Base-by-base conservation (phyloP, 53 echinoderm and acorn worm species). In the Antedon mediterranea region DNA sequence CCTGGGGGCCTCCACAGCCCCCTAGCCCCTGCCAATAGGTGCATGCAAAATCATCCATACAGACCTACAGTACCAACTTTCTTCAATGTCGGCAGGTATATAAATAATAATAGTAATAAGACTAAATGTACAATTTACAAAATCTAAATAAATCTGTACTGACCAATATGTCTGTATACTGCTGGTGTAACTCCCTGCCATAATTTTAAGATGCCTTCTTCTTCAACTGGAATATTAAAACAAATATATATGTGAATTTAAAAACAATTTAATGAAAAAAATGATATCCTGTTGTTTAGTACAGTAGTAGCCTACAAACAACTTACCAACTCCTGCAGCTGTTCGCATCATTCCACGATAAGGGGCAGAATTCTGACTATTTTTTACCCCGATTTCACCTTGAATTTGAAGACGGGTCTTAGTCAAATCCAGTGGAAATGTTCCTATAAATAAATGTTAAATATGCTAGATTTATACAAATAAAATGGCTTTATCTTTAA, bases 171-270 rank as follows among this genome's bases (percentile, higher is more conserved):
- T 34, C 97, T 77, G 81, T 92, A 97, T 33, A 97, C 88, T 71
- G 97, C 97, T 42, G 97, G 97, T 77, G 92, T 97, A 2, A 97
- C 87, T 14, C 97, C 97, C 74, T 97, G 92, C 97, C 97, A 97
- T 9, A 97, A 82, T 79, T 97, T 97, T 2, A 92, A 86, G 33
- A 97, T 32, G 4, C 97, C 97, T 34, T 97, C 97, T 78, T 97
- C 97, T 76, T 86, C 78, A 34, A 97, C 95, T 95, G 86, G 27
- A 85, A 88, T 73, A 11, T 57, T 31, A 34, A 20, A 78, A 42
- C 79, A 72, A 73, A 78, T 71, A 3, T 34, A 43, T 31, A 74
- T 43, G 31, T 28, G 33, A 44, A 23, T 18, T 57, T 18, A n/a
- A n/a, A n/a, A 37, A 37, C 11, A 37, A 37, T 37, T 37, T 37